Conservation (phyloP, 1,140 invertebrate genomes). For the Pseudomyrmex cubaensis region DNA sequence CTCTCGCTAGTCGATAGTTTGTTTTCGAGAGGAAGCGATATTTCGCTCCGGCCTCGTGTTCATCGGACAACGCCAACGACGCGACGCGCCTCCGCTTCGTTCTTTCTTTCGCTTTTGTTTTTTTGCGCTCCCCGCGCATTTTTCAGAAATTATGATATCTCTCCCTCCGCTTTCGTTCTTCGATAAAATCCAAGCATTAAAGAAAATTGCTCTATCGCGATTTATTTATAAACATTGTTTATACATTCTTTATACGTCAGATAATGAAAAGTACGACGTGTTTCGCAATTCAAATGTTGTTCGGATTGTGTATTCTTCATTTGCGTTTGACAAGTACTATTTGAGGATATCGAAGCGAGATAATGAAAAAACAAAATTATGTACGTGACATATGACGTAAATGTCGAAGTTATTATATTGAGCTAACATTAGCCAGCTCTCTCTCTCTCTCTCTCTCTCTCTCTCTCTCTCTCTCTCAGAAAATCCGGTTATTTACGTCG, state of each 20-base stretch:
- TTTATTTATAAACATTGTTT: constrained; percentile 1
- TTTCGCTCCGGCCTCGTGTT: constrained; percentile 2
- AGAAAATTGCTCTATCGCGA: neutral
- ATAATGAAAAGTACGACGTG: neutral
- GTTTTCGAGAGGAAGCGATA: constrained; percentile 46
- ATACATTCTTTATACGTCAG: neutral
- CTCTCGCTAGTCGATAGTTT: constrained; percentile 51
- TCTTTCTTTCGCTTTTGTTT: constrained; percentile 1
- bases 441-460: too few species aligned
- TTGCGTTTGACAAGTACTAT: too few species aligned
- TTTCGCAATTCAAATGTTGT: too few species aligned
- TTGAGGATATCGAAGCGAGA: too few species aligned
- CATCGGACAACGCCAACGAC: neutral
- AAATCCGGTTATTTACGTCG: too few species aligned
- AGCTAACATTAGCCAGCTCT: too few species aligned
- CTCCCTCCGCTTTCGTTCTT: neutral
- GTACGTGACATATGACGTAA: too few species aligned
- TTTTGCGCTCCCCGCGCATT: neutral
- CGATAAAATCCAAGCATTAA: neutral
- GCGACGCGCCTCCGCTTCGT: neutral
- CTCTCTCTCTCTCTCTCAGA: too few species aligned
- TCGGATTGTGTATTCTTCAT: too few species aligned
- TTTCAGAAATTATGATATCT: constrained; percentile 1
- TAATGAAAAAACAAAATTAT: too few species aligned
- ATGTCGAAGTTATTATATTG: too few species aligned